These are phyloP conservation scores for Plestiodon gilberti DNA, from an alignment of 2,113 vertebrate genomes.

Conservation along the genomic window DNA sequence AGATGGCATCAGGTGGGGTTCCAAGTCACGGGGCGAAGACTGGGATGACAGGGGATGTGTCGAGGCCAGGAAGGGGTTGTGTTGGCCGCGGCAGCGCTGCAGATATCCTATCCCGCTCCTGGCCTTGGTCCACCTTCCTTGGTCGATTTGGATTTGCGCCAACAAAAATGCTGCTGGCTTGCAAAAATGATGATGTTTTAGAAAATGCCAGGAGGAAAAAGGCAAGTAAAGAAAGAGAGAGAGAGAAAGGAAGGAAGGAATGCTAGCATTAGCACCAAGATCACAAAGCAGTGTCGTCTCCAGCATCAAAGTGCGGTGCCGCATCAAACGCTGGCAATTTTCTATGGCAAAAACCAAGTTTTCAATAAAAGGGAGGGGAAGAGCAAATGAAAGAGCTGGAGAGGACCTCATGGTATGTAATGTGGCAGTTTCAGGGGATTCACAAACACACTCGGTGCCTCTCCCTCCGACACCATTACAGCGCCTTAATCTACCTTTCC, in stretches of 20 bases:
- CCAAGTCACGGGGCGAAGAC: no score
- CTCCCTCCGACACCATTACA: neutral
- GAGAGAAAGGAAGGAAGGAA: neutral
- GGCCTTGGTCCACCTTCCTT: no score
- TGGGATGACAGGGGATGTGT: no score
- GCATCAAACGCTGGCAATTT: constrained; percentile 25
- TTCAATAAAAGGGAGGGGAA: constrained; percentile 16
- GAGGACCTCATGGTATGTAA: neutral
- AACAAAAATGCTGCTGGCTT: no score
- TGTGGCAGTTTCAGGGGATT: neutral
- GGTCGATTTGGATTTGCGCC: no score
- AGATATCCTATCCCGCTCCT: no score
- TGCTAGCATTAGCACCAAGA: fast-evolving
- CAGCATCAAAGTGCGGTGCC: neutral
- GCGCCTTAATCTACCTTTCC: constrained; percentile 14
- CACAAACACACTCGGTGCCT: neutral
- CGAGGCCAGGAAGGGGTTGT: no score
- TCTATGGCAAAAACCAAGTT: constrained; percentile 14
- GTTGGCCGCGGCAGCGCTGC: no score
- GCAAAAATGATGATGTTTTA: no score
- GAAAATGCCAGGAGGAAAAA: neutral
- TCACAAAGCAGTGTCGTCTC: neutral
- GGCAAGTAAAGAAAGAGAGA: neutral
- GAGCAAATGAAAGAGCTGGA: constrained; percentile 14
- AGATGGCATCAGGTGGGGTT: no score